Base-by-base conservation (phyloP, 2,888 invertebrate genomes). In the Oxystoma pomonae region DNA sequence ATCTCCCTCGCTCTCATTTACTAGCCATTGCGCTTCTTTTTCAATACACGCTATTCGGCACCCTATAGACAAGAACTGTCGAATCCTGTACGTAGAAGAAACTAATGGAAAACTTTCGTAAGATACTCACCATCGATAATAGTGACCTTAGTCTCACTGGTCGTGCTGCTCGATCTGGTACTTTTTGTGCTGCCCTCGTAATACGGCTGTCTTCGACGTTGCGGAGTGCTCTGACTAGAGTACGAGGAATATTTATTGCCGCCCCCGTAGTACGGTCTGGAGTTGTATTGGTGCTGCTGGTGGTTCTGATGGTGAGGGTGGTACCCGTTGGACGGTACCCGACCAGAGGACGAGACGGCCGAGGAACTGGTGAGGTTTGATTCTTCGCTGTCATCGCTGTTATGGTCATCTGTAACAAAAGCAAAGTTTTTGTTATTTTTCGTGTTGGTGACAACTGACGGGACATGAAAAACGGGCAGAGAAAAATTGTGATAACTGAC, bases 121-220 rank as follows among this genome's bases (percentile, higher is more conserved):
- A 50, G 9, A 9, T n/a, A 63, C 72, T 71, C 70, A 81, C 82
- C 82, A 78, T 84, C 84, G 76, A 85, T 83, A 75, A 85, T 84
- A 21, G 81, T 81, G 68, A 83, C 81, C 74, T 84, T 84, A 20
- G 80, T 81, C 68, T 83, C 82, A 53, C 81, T 79, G 57, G 79
- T 73, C 55, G 78, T 79, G 66, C 80, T 80, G 66, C 77, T 79
- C 57, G 79, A 79, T 63, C 80, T 73, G 18, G 79, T 79, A 18
- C 77, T 77, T 68, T 79, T 79, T 62, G 73, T 72, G 64, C 72
- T 70, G 65, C 77, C 74, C 63, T 77, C 77, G 64, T 75, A 71
- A 70, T 74, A 78, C n/a, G n/a, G n/a, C n/a, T n/a, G n/a, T n/a
- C n/a, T n/a, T 67, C 76, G 72, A 65, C 77, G 72, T 55, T 76